Evolutionary conservation across 2,113 vertebrate genomes (phyloP), one percentile per base, ranked within the genome.

Genomic region (Dasyprocta punctata): DNA sequence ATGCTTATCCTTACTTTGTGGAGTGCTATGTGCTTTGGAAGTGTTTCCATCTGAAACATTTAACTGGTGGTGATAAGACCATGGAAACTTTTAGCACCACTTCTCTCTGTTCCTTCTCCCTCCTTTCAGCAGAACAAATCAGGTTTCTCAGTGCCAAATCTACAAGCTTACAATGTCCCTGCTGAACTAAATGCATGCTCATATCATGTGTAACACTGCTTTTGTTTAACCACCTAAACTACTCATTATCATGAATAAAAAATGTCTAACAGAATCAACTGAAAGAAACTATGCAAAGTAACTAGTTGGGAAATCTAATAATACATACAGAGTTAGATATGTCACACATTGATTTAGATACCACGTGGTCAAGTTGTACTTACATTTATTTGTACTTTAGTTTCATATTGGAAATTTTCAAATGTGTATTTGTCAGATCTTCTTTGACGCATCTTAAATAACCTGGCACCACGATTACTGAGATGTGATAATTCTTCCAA

Each of bases 401-500:
- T 97, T 94, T 99, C 96, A 2, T 99, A 99, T 90, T 99, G 99
- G 94, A 99, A 98, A 65, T 98, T 99, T 97, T 99, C 99, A 44
- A 99, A 99, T 0, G 99, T 99, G 96, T 99, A 99, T 97, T 99
- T 99, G 98, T 99, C 99, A 0, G 99, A 99, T 97, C 99, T 99
- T 95, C 98, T 98, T 98, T 99, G 99, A 28, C 99, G 99, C 98
- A 99, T 99, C 98, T 99, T 99, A 98, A 99, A 99, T 54, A 99
- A 99, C 49, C 99, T 98, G 92, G 99, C 99, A 1, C 99, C 99
- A 75, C 99, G 99, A 98, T 99, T 99, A 95, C 99, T 99, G 88
- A 99, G 98, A 0, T 99, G 98, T 0, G 99, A 99, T 67, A 99
- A 95, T 95, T 99, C 99, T 82, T 99, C 99, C 97, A 99, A 98